Conservation (phyloP, 2,113 vertebrate genomes). For the Amphiprion ocellaris region DNA sequence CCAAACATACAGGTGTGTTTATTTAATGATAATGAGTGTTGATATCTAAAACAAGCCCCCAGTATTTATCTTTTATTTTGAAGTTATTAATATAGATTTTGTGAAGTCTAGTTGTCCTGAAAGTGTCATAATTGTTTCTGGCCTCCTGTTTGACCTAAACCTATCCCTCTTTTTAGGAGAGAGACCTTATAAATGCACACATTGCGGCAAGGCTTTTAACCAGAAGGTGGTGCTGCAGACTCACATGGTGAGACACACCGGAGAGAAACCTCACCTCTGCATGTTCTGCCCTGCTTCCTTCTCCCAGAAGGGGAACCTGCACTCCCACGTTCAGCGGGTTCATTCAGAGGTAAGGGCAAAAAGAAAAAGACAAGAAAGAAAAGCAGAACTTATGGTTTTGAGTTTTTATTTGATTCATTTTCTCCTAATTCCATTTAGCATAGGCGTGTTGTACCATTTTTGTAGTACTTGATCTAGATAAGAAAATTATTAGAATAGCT, state of each 20-base stretch:
- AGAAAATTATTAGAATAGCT: too few relatives aligned
- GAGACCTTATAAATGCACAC: conserved; percentile 92
- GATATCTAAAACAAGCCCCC: not conserved
- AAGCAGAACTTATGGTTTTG: not conserved
- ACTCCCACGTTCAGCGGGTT: conserved; percentile 97
- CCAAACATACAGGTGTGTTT: too few relatives aligned
- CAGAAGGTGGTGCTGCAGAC: conserved; percentile 99
- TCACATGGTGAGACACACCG: conserved; percentile 97
- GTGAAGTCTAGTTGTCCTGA: not conserved
- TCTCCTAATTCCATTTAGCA: too few relatives aligned
- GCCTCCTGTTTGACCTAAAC: not conserved
- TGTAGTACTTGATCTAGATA: too few relatives aligned
- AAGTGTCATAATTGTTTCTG: not conserved
- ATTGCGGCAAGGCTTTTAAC: conserved; percentile 98
- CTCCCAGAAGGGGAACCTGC: conserved; percentile 98
- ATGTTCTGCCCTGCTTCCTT: conserved; percentile 97
- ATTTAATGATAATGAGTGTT: not conserved
- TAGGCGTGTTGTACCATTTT: too few relatives aligned
- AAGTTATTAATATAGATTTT: not conserved
- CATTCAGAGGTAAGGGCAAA: conserved; percentile 92
- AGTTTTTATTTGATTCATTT: too few relatives aligned
- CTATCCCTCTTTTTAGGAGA: conserved; percentile 84
- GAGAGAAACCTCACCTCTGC: conserved; percentile 97
- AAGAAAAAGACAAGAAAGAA: not conserved
- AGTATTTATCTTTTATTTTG: not conserved